Percentiles rank a stretch among this genome's conserved stretches.
Evolutionary conservation across 2,797 vertebrate species (phyloP).

Genomic region (Mergus octosetaceus): DNA sequence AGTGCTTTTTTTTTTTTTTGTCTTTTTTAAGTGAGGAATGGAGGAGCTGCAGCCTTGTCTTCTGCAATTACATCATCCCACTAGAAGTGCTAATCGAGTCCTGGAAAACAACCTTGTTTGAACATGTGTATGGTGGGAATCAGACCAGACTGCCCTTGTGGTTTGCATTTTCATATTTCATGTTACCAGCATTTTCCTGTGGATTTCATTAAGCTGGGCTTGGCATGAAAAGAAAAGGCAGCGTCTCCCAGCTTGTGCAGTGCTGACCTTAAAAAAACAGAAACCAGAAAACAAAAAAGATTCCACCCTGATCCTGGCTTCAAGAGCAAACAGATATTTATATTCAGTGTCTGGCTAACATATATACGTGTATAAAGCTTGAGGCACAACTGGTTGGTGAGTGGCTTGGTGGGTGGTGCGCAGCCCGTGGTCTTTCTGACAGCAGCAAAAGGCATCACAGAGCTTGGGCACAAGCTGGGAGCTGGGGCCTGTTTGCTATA

Average conservation of each 20-base stretch:
- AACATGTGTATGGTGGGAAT: slow-evolving; percentile 75
- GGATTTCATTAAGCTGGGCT: slow-evolving; percentile 71
- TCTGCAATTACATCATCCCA: slow-evolving; percentile 75
- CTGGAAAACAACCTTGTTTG: slow-evolving; percentile 72
- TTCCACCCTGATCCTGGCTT: not conserved
- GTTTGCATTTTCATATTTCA: slow-evolving; percentile 74
- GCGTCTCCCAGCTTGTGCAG: not conserved
- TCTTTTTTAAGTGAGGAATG: not conserved
- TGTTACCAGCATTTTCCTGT: slow-evolving; percentile 74
- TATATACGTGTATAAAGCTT: fast-evolving
- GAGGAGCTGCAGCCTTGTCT: not conserved
- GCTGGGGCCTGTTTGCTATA: not conserved
- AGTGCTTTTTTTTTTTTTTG: not conserved
- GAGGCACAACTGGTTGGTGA: not conserved
- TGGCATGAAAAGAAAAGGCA: slow-evolving; percentile 64
- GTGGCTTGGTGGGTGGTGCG: not conserved
- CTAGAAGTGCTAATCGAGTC: slow-evolving; percentile 65
- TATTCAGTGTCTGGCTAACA: not conserved
- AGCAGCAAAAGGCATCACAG: not conserved
- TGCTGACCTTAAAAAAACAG: not conserved
- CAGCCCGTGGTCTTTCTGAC: not conserved
- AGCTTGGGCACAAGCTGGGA: not conserved
- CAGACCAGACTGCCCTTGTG: slow-evolving; percentile 71
- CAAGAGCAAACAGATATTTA: slow-evolving; percentile 16
- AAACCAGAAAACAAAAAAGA: not conserved